Evolutionary conservation across 1,140 invertebrate species (phyloP), one percentile per base, ranked within the genome.

Genomic region (Eupristina koningsbergeri): DNA sequence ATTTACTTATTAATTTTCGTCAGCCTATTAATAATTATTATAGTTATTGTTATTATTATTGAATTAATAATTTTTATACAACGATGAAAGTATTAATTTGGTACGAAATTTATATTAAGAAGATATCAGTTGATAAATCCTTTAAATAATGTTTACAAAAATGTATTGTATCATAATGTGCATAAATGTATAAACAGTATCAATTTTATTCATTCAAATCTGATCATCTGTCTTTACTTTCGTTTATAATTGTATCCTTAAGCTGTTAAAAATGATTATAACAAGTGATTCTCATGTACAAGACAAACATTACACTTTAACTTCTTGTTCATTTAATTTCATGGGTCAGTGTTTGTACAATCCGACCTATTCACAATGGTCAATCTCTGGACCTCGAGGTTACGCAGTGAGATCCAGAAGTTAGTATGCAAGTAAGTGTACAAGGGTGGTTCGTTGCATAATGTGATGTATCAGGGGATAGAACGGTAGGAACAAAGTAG

Each of bases 351-450:
- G 85, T 89, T 90, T 87, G 80, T 90, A 91, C 90, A 88, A 88
- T 90, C 87, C 90, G 90, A 89, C 89, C 91, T 92, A 91, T 91
- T 91, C 91, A 91, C 91, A 90, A 90, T 91, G 90, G 89, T 91
- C 88, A 88, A 89, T 86, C 86, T 88, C 89, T 89, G 88, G 88
- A 87, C 86, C 84, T 84, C 9, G 7, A 36, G 17, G 53, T 74
- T 78, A 80, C 58, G 53, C 7, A 74, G 64, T 19, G 31, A 39
- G 34, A 73, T 45, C 34, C 26, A 61, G 75, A 69, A 36, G 77
- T 64, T 88, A 85, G 88, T 87, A 89, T n/a, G 88, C 86, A 88
- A 88, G 90, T 87, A 88, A 41, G 83, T 67, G 34, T 64, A 64
- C 34, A 11, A 63, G 74, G 63, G 74, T 78, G 63, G 76, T 31